Conservation (phyloP, 2,113 vertebrate genomes). For the Colistium nudipinnis region DNA sequence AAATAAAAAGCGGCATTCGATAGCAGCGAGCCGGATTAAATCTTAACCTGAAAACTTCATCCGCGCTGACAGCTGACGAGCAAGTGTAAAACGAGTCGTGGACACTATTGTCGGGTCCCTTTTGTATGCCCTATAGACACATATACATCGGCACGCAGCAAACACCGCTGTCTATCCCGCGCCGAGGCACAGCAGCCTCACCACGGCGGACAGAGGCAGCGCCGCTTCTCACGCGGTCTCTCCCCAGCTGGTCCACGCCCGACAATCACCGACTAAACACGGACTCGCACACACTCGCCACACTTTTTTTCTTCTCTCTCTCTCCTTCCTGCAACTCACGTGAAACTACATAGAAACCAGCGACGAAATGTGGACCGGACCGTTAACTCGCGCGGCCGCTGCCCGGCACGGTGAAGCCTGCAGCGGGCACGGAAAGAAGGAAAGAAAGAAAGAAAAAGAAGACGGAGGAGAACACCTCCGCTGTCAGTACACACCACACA, state of each 20-base stretch:
- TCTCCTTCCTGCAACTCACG: constrained; percentile 7
- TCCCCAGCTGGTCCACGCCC: constrained; percentile 63
- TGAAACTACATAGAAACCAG: no score
- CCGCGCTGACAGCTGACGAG: constrained; percentile 20
- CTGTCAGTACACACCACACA: constrained; percentile 16
- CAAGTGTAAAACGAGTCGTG: constrained; percentile 1
- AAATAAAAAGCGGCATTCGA: neutral
- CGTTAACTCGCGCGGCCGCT: no score
- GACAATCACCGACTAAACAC: constrained; percentile 20
- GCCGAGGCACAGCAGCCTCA: constrained; percentile 5
- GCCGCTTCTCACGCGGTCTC: constrained; percentile 39
- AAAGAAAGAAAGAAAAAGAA: no score
- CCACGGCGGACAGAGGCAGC: constrained; percentile 21
- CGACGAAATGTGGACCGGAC: no score
- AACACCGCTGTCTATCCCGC: constrained; percentile 10
- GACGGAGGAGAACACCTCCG: no score
- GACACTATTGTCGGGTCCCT: neutral
- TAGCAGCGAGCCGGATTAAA: constrained; percentile 24
- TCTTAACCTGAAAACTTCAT: constrained; percentile 59
- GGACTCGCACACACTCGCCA: no score
- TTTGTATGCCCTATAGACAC: no score
- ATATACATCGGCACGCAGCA: neutral
- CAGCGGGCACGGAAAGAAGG: no score
- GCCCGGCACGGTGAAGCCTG: no score
- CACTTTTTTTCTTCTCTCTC: no score